Conservation (phyloP, 2,797 vertebrate species). For the Typhlichthys subterraneus region DNA sequence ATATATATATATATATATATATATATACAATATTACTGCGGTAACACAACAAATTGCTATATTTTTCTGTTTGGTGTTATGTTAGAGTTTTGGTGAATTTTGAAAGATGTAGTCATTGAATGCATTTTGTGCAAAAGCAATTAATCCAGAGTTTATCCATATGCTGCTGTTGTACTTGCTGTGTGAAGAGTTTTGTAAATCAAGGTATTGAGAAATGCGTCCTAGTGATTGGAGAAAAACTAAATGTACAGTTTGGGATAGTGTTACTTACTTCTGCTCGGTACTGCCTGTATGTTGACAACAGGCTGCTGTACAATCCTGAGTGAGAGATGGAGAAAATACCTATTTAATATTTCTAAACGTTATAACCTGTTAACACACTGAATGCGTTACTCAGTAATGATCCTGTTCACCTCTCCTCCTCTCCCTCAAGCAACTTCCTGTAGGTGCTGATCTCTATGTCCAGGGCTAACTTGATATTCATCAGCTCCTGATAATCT, state of each 20-base stretch:
- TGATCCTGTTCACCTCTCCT: slow-evolving; percentile 71
- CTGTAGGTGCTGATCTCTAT: slow-evolving; percentile 80
- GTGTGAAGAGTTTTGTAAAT: no score
- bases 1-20: no score
- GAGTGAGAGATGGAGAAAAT: slow-evolving; percentile 29
- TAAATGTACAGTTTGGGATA: not conserved
- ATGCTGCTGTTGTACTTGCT: no score
- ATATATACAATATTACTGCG: no score
- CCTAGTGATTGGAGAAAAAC: no score
- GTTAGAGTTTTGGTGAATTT: no score
- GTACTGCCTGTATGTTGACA: slow-evolving; percentile 50
- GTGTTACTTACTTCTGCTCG: slow-evolving; percentile 35
- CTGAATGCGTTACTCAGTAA: not conserved
- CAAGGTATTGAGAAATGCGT: no score
- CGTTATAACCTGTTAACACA: not conserved
- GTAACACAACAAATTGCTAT: no score
- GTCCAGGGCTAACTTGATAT: slow-evolving; percentile 78
- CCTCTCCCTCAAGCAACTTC: slow-evolving; percentile 85
- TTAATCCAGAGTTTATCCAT: no score
- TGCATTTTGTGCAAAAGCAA: no score
- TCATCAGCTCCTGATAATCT: slow-evolving; percentile 87
- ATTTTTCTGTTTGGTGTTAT: no score
- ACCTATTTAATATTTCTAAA: not conserved
- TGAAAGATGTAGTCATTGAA: no score
- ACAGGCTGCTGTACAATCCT: slow-evolving; percentile 55